Conservation (phyloP, 1,140 invertebrate species). For the Myzus persicae region DNA sequence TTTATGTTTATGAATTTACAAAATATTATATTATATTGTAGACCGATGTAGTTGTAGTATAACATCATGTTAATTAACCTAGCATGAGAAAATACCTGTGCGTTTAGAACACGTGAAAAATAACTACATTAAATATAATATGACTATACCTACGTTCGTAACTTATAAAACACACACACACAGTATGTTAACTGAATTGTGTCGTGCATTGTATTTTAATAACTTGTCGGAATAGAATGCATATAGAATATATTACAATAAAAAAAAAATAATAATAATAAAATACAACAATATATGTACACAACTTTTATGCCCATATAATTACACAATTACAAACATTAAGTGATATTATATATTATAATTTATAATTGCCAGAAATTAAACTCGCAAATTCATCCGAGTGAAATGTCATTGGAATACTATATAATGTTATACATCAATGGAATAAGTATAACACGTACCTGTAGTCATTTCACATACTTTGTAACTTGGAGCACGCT, state of each 20-base stretch:
- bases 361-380: neutral
- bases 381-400: neutral
- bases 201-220: conserved; percentile 47
- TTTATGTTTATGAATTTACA: neutral
- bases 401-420: neutral
- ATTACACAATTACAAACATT: conserved; percentile 20
- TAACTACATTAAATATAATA: conserved; percentile 26
- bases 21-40: neutral
- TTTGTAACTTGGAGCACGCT: neutral
- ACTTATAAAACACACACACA: conserved; percentile 10
- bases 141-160: neutral
- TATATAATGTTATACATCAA: neutral
- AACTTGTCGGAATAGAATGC: conserved; percentile 12
- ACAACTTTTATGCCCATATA: neutral
- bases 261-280: neutral
- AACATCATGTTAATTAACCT: neutral
- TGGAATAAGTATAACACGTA: neutral
- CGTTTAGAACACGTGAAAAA: conserved; percentile 2
- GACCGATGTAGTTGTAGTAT: neutral
- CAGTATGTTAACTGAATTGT: neutral
- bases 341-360: neutral
- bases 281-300: neutral
- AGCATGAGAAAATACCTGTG: neutral
- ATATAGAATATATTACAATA: neutral
- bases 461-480: neutral